Conservation (phyloP, 2,888 invertebrate genomes). For the Diplazon laetatorius region DNA sequence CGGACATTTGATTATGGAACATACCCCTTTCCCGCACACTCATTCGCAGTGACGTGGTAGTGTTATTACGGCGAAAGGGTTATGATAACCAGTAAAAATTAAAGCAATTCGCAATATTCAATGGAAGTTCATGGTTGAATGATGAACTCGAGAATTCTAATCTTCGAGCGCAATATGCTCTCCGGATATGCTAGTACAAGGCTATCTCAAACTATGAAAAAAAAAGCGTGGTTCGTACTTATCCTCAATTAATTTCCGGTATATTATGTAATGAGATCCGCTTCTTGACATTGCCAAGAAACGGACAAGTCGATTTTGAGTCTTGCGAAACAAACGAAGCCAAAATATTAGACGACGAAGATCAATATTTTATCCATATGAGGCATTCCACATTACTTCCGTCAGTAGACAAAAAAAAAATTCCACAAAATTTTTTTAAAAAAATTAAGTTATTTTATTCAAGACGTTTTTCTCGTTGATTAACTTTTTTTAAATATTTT, state of each 20-base stretch:
- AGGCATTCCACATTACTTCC: no score
- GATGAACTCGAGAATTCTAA: slow-evolving; percentile 36
- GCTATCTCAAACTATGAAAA: slow-evolving; percentile 3
- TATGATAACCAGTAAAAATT: slow-evolving; percentile 61
- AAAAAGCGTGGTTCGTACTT: slow-evolving; percentile 52
- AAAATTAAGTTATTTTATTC: no score
- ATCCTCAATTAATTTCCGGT: slow-evolving; percentile 46
- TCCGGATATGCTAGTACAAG: slow-evolving; percentile 48
- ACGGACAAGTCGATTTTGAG: slow-evolving; percentile 56
- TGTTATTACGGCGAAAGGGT: slow-evolving; percentile 80
- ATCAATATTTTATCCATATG: slow-evolving; percentile 38
- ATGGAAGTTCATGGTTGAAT: no score
- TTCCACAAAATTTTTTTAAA: no score
- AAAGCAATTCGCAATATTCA: slow-evolving; percentile 41
- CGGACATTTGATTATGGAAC: slow-evolving; percentile 69
- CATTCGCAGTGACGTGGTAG: slow-evolving; percentile 79
- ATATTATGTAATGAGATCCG: slow-evolving; percentile 33
- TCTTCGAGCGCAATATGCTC: slow-evolving; percentile 47
- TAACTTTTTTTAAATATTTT: no score
- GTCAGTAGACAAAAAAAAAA: no score
- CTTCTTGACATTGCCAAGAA: slow-evolving; percentile 16
- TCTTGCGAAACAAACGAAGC: slow-evolving; percentile 41
- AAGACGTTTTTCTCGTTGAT: no score
- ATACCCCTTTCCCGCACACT: slow-evolving; percentile 79
- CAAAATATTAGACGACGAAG: slow-evolving; percentile 23